These are phyloP conservation scores for Fulmarus glacialis DNA, from an alignment of 2,113 vertebrate genomes.

Conservation along the genomic window DNA sequence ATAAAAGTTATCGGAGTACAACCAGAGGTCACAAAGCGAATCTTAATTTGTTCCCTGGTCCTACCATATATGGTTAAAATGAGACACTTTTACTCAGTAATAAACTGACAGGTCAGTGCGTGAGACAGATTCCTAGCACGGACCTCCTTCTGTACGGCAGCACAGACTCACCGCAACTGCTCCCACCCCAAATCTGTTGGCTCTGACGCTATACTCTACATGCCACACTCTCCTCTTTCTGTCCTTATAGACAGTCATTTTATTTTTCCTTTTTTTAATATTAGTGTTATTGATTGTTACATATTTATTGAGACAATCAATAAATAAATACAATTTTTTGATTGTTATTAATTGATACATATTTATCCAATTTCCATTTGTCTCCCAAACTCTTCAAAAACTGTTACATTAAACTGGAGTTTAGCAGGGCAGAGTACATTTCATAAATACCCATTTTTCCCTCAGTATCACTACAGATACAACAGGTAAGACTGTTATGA, in stretches of 20 bases:
- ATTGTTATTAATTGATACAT: too few relatives aligned
- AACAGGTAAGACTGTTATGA: background rate
- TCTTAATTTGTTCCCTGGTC: background rate
- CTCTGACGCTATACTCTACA: background rate
- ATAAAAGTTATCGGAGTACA: background rate
- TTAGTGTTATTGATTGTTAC: too few relatives aligned
- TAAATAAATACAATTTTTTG: too few relatives aligned
- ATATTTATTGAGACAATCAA: too few relatives aligned
- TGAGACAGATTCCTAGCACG: background rate
- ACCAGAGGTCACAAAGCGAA: background rate
- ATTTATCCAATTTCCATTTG: background rate
- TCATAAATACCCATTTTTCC: rapidly evolving
- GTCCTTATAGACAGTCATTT: background rate
- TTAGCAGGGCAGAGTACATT: background rate
- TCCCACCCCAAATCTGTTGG: background rate
- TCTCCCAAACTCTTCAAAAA: background rate
- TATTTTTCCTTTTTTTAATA: background rate
- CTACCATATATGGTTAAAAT: rapidly evolving
- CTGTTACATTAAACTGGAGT: background rate
- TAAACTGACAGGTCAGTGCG: rapidly evolving
- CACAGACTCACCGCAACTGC: background rate
- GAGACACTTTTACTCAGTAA: background rate
- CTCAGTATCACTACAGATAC: background rate
- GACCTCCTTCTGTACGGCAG: rapidly evolving
- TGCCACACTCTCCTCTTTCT: rapidly evolving